phyloP scores from a whole-genome alignment of 2,797 vertebrate species.

The Syndactyla subalaris region DNA sequence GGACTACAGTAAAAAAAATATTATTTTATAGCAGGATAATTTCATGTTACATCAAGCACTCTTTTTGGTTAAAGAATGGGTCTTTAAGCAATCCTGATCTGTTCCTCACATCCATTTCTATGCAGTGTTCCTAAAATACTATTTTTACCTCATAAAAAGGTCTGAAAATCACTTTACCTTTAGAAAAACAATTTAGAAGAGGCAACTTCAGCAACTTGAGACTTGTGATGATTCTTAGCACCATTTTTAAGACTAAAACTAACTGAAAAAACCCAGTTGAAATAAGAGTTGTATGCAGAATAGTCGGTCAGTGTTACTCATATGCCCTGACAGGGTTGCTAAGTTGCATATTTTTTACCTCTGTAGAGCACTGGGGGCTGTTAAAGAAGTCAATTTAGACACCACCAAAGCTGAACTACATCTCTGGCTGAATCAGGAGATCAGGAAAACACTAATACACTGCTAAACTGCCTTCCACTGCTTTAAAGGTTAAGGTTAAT shows the following conservation, averaged over 20 bases:
- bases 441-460: neutral
- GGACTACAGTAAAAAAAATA: neutral
- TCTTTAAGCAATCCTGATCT: neutral
- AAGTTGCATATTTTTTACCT: neutral
- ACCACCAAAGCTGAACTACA: neutral
- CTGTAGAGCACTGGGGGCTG: neutral
- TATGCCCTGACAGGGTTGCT: neutral
- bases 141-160: neutral
- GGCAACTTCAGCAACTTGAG: neutral
- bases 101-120: neutral
- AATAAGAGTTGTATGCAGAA: neutral
- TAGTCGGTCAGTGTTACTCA: neutral
- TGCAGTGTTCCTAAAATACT: neutral
- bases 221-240: neutral
- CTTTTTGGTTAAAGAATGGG: neutral
- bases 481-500: neutral
- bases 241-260: neutral
- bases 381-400: neutral
- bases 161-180: neutral
- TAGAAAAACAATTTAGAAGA: neutral
- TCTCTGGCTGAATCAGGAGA: neutral
- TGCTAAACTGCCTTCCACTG: neutral
- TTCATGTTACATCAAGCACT: neutral
- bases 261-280: neutral
- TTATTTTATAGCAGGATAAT: neutral